Base-by-base conservation (phyloP, 1,140 invertebrate genomes). In the Mycetomoellerius zeteki region DNA sequence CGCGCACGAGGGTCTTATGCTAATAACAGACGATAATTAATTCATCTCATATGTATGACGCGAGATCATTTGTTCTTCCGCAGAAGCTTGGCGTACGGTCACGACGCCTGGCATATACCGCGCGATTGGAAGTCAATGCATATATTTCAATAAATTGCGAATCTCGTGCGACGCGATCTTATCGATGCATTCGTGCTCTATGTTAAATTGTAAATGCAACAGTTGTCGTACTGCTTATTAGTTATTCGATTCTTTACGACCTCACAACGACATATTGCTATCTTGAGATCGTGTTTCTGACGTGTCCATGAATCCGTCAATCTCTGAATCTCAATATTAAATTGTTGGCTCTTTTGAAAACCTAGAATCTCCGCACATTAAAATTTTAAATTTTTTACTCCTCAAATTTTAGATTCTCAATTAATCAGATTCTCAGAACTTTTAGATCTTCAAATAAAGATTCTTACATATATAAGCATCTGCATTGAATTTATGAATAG, bases 1-100 rank as follows among this genome's bases (percentile, higher is more conserved):
- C 54, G 54, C 37, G 27, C 16, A 71, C 50, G 78, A 71, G 54
- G 37, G 37, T 60, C 80, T 82, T 82, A 82, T 82, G 78, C 69
- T 82, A 82, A 82, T 82, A 73, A 33, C 54, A 19, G 6, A 37
- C 3, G 52, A 75, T 75, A 84, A 84, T 84, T 84, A 84, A 84
- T 84, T 47, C 80, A 60, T 21, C 54, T 50, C 37, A 27, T 50
- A 37, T 50, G 69, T 60, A 37, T 50, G 69, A 84, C 69, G 30
- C 43, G 54, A 21, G 19, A 75, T 73, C 54, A 75, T 73, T 84
- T 75, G 67, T 84, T 62, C 69, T 75, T 24, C n/a, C 80, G 24
- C 19, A 67, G 80, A 47, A 60, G 27, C 47, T 27, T 16, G 52
- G 43, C 43, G 6, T n/a, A 24, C 16, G 19, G 12, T 65, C 7